Conservation (phyloP, 2,888 invertebrate species). For the Listrodromus nycthemerus region DNA sequence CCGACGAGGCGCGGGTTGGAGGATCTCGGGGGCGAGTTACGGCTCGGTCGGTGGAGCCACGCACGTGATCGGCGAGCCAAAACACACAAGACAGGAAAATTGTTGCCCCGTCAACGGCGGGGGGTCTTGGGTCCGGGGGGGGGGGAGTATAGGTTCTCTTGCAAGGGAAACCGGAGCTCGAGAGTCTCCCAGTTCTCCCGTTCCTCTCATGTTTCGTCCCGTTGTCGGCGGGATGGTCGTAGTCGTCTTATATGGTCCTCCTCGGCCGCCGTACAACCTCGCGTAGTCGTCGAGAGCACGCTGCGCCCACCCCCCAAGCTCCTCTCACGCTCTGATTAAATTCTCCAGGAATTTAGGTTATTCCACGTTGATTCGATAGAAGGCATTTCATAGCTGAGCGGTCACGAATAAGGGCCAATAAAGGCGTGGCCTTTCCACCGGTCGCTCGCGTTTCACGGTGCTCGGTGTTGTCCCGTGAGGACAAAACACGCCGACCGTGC, state of each 20-base stretch:
- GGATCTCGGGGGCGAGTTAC: constrained; percentile 68
- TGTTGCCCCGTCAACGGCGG: constrained; percentile 71
- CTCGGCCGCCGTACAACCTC: constrained; percentile 3
- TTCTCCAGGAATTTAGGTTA: constrained; percentile 79
- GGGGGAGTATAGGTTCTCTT: constrained; percentile 35
- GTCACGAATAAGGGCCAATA: constrained; percentile 79
- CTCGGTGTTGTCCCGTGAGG: constrained; percentile 34
- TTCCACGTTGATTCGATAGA: constrained; percentile 79
- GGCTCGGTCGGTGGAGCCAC: constrained; percentile 63
- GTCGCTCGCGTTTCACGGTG: neutral
- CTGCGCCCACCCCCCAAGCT: constrained; percentile 18
- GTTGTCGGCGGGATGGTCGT: constrained; percentile 32
- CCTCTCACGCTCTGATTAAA: constrained; percentile 79
- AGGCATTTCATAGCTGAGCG: constrained; percentile 80
- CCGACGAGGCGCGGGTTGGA: constrained; percentile 51
- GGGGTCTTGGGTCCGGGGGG: constrained; percentile 5
- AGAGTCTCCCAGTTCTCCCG: constrained; percentile 15
- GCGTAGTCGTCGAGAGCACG: constrained; percentile 38
- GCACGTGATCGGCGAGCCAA: constrained; percentile 78
- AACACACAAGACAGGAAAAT: constrained; percentile 72
- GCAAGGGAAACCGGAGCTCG: constrained; percentile 41
- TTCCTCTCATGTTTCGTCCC: constrained; percentile 32
- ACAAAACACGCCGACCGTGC: constrained; percentile 19
- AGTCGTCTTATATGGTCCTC: constrained; percentile 8
- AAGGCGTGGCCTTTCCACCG: constrained; percentile 69